phyloP scores from a whole-genome alignment of 2,888 invertebrate species.

The Idaea dimidiata region DNA sequence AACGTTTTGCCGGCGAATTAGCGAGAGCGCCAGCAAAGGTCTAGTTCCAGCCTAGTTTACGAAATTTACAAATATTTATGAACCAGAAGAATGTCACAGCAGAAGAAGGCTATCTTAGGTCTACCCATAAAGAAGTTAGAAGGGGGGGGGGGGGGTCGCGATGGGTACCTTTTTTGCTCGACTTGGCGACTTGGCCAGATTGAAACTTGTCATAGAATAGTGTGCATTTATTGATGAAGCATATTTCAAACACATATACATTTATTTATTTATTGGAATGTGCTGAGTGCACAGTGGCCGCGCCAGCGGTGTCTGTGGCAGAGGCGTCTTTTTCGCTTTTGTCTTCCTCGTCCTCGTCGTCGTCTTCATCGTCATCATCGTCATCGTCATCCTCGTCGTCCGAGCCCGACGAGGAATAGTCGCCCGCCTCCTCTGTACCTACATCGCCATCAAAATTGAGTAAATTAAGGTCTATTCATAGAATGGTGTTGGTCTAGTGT shows the following conservation, averaged over 20 bases:
- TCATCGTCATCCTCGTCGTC: slow-evolving; percentile 75
- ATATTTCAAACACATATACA: background rate
- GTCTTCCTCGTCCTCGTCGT: slow-evolving; percentile 26
- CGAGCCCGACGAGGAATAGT: slow-evolving; percentile 66
- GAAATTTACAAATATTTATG: too few relatives aligned
- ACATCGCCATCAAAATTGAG: background rate
- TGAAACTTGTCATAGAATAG: background rate
- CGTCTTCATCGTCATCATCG: slow-evolving; percentile 46
- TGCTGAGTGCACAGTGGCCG: background rate
- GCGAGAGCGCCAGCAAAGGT: too few relatives aligned
- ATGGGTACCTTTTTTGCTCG: too few relatives aligned
- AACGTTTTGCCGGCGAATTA: too few relatives aligned
- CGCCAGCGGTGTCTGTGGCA: too few relatives aligned
- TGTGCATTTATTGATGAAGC: background rate
- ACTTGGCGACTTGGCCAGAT: background rate
- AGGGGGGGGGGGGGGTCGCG: too few relatives aligned
- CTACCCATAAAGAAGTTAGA: too few relatives aligned
- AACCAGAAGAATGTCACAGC: too few relatives aligned
- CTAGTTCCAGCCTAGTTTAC: too few relatives aligned
- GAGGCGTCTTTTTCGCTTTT: background rate
- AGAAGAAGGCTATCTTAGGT: too few relatives aligned
- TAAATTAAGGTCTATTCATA: too few relatives aligned
- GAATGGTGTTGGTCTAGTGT: too few relatives aligned
- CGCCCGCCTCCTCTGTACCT: slow-evolving; percentile 46
- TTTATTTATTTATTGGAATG: background rate